Evolutionary conservation across 1,140 invertebrate genomes (phyloP), one percentile per base, ranked within the genome.

Genomic region (Maniola jurtina): DNA sequence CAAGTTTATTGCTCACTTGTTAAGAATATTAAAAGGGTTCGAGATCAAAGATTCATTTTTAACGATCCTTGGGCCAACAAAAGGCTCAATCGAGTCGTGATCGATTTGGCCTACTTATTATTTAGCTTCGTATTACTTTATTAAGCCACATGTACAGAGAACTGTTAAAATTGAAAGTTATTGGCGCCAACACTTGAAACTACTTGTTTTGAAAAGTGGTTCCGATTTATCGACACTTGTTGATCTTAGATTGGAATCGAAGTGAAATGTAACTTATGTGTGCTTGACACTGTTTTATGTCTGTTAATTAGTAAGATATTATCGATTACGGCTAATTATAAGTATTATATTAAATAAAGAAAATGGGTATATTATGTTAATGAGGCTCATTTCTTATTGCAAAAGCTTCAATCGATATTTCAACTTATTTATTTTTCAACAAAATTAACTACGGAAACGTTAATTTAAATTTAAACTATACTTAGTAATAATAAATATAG

Each of bases 101-200:
- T 81, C 73, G 68, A 78, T 79, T 77, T 64, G 79, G 50, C 79
- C 77, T 75, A 81, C 72, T 79, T 77, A 70, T 50, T 38, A 33
- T 35, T 35, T 61, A 47, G 60, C 40, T 68, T 56, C 66, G 35
- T 45, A 63, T 63, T 61, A 58, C 61, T 68, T 52, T 50, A 64
- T 69, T 69, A 54, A 54, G 45, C 25, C 45, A 61, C 40, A 52
- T 45, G 14, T 63, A 47, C 33, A 34, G 34, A 25, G 8, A 56
- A 11, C 10, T 36, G 11, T 59, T 66, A 60, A 66, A 54, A 57
- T 57, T 65, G 42, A 52, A 65, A 65, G 64, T 50, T 52, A 63
- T 36, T 0, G 7, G 47, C 48, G n/a, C 14, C 11, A n/a, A 33
- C 14, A 16, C 45, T 13, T 52, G n/a, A 50, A 35, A 35, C 60